Base-by-base conservation (phyloP, 2,888 invertebrate species). In the Cephus sareptanus region DNA sequence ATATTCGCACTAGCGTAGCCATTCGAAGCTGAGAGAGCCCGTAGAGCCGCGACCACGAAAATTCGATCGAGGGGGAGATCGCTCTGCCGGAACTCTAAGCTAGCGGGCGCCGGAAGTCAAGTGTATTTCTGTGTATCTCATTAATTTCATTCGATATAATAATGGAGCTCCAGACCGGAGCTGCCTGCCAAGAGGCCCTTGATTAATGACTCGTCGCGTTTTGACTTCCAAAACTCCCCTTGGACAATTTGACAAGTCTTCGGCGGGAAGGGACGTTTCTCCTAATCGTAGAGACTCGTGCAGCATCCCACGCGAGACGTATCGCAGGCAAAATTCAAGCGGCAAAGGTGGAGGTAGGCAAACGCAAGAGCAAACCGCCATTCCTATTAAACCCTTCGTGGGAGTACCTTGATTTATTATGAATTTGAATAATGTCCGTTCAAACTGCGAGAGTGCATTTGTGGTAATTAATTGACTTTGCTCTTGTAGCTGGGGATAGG, bases 41-140 rank as follows among this genome's bases (percentile, higher is more conserved):
- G 56, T 56, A 9, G 56, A 56, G 9, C 56, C 56, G 56, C 56
- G 56, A 56, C 23, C 23, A 56, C 56, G 11, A 23, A 71, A 71
- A 12, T 71, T 11, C 33, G 33, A 71, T 71, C 71, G 71, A 34
- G 31, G 71, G 71, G 73, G 86, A 76, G 84, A 81, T 80, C 85
- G 80, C 84, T 85, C 82, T 85, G 83, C 82, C 83, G 85, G 83
- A 86, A 84, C 84, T 85, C 78, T 81, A 79, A 77, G 79, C 77
- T 13, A 34, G 37, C 75, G 78, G 69, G 81, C 79, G 84, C 89
- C 88, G 87, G 89, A 89, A 90, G 89, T 89, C 90, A 88, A 91
- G 91, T 91, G 91, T 90, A 87, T 91, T 91, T 90, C 91, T 88
- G 87, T 91, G 91, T 91, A 91, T 90, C 91, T 91, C 91, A 91